phyloP scores from a whole-genome alignment of 2,797 vertebrate species.

The Neomorphus geoffroyi region DNA sequence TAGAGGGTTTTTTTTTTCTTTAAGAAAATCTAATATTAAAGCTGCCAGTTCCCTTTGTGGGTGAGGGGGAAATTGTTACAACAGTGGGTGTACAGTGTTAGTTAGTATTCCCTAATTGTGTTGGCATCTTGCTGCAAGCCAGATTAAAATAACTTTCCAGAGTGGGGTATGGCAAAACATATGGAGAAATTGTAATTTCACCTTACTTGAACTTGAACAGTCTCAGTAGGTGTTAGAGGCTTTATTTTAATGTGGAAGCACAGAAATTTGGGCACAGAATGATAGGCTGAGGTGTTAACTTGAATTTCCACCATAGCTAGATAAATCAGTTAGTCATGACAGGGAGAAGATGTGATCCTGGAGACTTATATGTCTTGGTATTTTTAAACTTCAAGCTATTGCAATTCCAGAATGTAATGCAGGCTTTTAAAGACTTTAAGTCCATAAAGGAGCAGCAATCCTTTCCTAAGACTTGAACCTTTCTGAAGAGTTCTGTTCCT shows the following conservation, averaged over 20 bases:
- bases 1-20: background rate
- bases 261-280: background rate
- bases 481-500: background rate
- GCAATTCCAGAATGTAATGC: background rate
- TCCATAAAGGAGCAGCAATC: background rate
- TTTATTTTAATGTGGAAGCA: constrained; percentile 1
- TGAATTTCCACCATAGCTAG: constrained; percentile 1
- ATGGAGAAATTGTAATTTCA: constrained; percentile 45
- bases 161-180: constrained; percentile 38
- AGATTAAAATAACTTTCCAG: constrained; percentile 48
- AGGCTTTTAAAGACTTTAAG: background rate
- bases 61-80: constrained; percentile 49
- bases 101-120: constrained; percentile 49
- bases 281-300: constrained; percentile 11
- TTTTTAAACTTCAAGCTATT: constrained; percentile 16
- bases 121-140: constrained; percentile 47
- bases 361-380: background rate
- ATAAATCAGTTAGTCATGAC: background rate
- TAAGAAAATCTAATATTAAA: constrained; percentile 13
- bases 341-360: background rate
- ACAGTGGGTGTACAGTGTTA: constrained; percentile 48
- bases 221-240: constrained; percentile 27
- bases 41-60: constrained; percentile 2
- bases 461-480: background rate
- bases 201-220: constrained; percentile 45